Conservation (phyloP, 1,140 invertebrate species). For the Mylabris phalerata region DNA sequence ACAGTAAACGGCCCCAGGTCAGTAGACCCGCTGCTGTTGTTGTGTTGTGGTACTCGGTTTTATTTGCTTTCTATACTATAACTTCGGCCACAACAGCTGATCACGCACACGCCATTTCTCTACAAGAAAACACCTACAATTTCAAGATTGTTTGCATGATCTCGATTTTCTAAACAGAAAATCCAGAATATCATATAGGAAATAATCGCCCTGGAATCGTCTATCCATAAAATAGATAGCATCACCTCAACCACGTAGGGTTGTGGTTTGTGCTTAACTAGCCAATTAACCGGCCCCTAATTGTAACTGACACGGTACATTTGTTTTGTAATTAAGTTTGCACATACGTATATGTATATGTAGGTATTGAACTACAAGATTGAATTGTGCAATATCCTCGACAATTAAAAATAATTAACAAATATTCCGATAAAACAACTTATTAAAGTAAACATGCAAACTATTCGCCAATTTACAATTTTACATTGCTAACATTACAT, state of each 20-base stretch:
- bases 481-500: too few species aligned
- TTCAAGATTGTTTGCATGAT: too few species aligned
- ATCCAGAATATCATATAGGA: background rate
- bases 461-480: too few species aligned
- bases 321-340: slow-evolving; percentile 26
- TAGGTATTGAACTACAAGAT: too few species aligned
- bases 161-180: too few species aligned
- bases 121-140: background rate
- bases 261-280: slow-evolving; percentile 28
- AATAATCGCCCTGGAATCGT: background rate
- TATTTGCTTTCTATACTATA: background rate
- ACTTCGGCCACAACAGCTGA: slow-evolving; percentile 18
- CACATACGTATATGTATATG: background rate
- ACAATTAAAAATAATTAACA: too few species aligned
- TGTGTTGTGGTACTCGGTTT: slow-evolving; percentile 8
- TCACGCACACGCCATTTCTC: slow-evolving; percentile 23
- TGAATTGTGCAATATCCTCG: too few species aligned
- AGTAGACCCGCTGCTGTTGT: slow-evolving; percentile 25
- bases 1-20: slow-evolving; percentile 29
- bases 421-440: too few species aligned
- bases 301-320: slow-evolving; percentile 26
- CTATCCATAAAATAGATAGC: background rate
- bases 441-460: too few species aligned
- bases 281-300: slow-evolving; percentile 29
- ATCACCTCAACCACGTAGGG: slow-evolving; percentile 14